Evolutionary conservation across 2,113 vertebrate genomes (phyloP).

Genomic region (Nanorana parkeri): DNA sequence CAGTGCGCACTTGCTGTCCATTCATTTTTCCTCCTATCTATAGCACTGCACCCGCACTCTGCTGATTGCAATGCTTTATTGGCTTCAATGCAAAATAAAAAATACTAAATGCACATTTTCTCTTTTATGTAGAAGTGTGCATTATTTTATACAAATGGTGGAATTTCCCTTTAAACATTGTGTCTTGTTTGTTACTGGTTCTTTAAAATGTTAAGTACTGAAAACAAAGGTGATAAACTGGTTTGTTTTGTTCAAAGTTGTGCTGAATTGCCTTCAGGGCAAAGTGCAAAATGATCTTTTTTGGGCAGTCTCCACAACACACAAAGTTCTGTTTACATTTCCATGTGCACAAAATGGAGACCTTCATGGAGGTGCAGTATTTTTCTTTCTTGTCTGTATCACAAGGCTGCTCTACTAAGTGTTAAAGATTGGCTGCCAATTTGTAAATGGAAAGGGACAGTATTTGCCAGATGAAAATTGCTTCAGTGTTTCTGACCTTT

Average conservation of each 20-base stretch:
- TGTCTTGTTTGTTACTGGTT: background rate
- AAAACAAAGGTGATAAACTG: slow-evolving; percentile 6
- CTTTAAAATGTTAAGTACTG: background rate
- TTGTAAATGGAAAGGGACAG: slow-evolving; percentile 21
- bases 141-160: no score
- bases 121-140: no score
- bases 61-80: no score
- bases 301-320: slow-evolving; percentile 27
- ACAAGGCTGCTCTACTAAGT: background rate
- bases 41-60: no score
- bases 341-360: slow-evolving; percentile 30
- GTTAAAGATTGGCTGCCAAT: background rate
- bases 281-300: slow-evolving; percentile 50
- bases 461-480: background rate
- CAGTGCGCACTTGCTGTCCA: no score
- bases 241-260: slow-evolving; percentile 37
- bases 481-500: background rate
- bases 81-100: no score
- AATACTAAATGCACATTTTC: no score
- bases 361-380: slow-evolving; percentile 11
- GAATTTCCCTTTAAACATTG: no score
- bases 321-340: slow-evolving; percentile 49
- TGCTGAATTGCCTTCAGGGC: slow-evolving; percentile 43
- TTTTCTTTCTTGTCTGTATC: background rate
- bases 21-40: no score